Evolutionary conservation across 2,113 vertebrate species (phyloP).

Genomic region (Platycercus adscitus): DNA sequence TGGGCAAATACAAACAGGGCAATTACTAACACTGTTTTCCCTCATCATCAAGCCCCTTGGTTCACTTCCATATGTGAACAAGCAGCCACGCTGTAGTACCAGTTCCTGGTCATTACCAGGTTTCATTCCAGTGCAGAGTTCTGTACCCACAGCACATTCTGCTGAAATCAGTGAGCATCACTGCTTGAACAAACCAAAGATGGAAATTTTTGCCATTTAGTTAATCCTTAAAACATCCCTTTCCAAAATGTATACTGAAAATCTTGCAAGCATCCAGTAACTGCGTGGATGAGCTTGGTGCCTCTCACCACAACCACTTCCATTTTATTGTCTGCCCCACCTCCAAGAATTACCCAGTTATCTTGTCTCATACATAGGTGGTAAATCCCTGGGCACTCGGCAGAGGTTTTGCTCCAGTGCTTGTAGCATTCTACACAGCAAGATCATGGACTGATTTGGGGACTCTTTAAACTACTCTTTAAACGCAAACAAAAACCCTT

Average conservation of each 20-base stretch:
- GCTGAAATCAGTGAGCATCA: background rate
- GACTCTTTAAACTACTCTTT: background rate
- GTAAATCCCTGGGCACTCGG: background rate
- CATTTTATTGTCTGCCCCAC: background rate
- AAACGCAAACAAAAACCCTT: background rate
- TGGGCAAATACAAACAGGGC: background rate
- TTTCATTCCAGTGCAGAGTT: background rate
- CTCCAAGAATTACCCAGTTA: background rate
- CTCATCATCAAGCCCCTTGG: background rate
- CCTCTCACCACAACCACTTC: background rate
- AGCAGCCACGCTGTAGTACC: background rate
- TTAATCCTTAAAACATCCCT: background rate
- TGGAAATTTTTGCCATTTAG: background rate
- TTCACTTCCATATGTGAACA: fast-evolving
- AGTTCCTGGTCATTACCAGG: background rate
- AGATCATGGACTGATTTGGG: background rate
- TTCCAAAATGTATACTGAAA: background rate
- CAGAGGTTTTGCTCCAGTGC: background rate
- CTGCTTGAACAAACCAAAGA: background rate
- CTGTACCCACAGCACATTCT: background rate
- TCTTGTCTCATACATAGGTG: background rate
- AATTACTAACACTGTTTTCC: background rate
- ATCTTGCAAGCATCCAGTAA: background rate
- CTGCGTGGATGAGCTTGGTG: background rate
- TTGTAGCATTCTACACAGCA: background rate